These are phyloP conservation scores for Rynchops niger DNA, from an alignment of 2,113 vertebrate genomes.

Conservation along the genomic window DNA sequence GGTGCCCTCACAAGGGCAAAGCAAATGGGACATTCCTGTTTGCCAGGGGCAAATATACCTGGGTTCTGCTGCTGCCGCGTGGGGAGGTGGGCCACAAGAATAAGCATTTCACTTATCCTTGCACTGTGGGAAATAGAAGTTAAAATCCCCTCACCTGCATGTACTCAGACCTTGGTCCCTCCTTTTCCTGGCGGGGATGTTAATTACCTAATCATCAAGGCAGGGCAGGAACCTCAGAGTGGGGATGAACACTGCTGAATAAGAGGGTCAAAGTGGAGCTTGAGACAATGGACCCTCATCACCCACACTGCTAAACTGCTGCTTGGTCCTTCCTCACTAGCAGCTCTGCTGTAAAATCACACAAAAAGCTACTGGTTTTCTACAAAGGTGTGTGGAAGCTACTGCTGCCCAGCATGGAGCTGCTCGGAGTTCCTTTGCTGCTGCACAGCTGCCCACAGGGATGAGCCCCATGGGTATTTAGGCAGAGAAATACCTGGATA, in stretches of 20 bases:
- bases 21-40: neutral
- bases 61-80: neutral
- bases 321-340: neutral
- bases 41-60: neutral
- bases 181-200: neutral
- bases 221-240: neutral
- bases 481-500: neutral
- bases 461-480: neutral
- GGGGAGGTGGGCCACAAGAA: neutral
- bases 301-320: neutral
- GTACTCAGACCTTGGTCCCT: neutral
- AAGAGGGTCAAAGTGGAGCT: neutral
- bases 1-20: neutral
- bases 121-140: neutral
- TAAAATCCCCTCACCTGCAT: neutral
- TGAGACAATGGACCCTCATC: neutral
- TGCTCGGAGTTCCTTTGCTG: neutral
- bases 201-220: neutral
- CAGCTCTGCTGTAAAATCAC: neutral
- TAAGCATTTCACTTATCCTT: neutral
- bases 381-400: neutral
- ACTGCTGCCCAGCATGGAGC: neutral
- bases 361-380: neutral
- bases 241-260: neutral
- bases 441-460: neutral